A percentile compares a stretch with the other conserved stretches of the same genome.
These are phyloP conservation scores for Phrixothrix hirtus DNA, from an alignment of 2,888 invertebrate genomes.

Conservation along the genomic window DNA sequence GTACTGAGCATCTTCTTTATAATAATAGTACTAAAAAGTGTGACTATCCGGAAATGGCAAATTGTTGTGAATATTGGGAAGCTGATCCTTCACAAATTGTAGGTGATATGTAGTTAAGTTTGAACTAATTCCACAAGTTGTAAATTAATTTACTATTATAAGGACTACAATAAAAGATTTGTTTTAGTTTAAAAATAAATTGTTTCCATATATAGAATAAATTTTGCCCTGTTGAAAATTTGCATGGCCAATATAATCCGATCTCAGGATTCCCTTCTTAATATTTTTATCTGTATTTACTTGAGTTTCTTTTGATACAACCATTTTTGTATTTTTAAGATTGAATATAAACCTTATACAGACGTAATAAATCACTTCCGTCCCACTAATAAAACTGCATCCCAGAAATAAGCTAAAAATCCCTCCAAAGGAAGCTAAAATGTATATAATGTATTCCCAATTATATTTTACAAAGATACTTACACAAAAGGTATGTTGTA, in stretches of 20 bases:
- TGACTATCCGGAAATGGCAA: conserved; percentile 35
- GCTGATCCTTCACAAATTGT: conserved; percentile 13
- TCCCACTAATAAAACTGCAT: conserved; percentile 52
- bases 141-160: too few relatives aligned
- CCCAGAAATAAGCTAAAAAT: conserved; percentile 56
- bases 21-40: conserved; percentile 29
- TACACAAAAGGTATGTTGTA: conserved; percentile 50
- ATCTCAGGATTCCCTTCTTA: too few relatives aligned
- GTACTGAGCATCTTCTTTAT: conserved; percentile 35
- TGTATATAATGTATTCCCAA: not conserved
- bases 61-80: conserved; percentile 42
- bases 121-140: too few relatives aligned
- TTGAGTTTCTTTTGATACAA: too few relatives aligned
- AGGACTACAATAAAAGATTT: too few relatives aligned
- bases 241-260: not conserved
- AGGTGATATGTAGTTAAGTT: conserved; percentile 5
- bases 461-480: conserved; percentile 28
- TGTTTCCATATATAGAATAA: conserved; percentile 5
- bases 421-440: conserved; percentile 55
- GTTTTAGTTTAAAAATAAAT: conserved; percentile 11
- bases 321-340: conserved; percentile 11
- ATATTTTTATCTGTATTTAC: too few relatives aligned
- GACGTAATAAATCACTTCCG: conserved; percentile 54
- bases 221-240: not conserved
- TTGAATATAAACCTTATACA: conserved; percentile 42